A percentile compares a stretch with the other conserved stretches of the same genome.
Conservation (phyloP, 1,140 invertebrate genomes). For the Solenopsis invicta region DNA sequence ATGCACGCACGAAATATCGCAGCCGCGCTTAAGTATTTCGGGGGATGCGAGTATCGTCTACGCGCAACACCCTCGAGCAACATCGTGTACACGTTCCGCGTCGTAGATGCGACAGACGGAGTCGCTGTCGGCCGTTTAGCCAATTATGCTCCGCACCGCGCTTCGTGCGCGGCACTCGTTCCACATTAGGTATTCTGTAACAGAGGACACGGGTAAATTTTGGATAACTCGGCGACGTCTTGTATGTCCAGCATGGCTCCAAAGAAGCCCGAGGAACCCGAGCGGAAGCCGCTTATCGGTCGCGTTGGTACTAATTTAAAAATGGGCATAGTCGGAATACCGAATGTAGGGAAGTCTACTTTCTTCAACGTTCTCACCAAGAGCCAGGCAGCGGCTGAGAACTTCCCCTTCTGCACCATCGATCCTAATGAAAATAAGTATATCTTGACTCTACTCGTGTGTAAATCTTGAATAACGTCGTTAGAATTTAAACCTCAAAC, state of each 20-base stretch:
- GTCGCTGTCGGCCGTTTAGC: constrained; percentile 1
- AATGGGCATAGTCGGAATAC: constrained; percentile 98
- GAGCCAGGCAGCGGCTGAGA: constrained; percentile 98
- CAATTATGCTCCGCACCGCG: constrained; percentile 9
- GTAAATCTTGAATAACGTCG: background rate
- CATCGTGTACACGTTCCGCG: background rate
- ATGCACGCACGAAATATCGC: constrained; percentile 57
- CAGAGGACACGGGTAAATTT: background rate
- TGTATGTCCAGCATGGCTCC: constrained; percentile 92
- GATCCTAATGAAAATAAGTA: constrained; percentile 99
- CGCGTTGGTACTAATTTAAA: constrained; percentile 99
- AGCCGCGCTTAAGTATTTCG: constrained; percentile 58
- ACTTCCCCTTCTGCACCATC: constrained; percentile 99
- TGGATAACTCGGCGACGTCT: background rate
- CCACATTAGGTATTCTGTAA: background rate
- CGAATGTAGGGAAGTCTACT: constrained; percentile 99
- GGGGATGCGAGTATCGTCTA: constrained; percentile 43
- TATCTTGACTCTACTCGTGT: constrained; percentile 85
- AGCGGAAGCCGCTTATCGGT: constrained; percentile 97
- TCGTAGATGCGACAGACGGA: constrained; percentile 27
- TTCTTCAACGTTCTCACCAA: constrained; percentile 99
- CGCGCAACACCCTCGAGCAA: constrained; percentile 33
- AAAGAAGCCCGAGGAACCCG: constrained; percentile 97
- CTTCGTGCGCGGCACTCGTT: constrained; percentile 43
- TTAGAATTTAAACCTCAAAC: background rate